These are phyloP conservation scores for Menidia beryllina DNA, from an alignment of 2,113 vertebrate species.

Conservation along the genomic window DNA sequence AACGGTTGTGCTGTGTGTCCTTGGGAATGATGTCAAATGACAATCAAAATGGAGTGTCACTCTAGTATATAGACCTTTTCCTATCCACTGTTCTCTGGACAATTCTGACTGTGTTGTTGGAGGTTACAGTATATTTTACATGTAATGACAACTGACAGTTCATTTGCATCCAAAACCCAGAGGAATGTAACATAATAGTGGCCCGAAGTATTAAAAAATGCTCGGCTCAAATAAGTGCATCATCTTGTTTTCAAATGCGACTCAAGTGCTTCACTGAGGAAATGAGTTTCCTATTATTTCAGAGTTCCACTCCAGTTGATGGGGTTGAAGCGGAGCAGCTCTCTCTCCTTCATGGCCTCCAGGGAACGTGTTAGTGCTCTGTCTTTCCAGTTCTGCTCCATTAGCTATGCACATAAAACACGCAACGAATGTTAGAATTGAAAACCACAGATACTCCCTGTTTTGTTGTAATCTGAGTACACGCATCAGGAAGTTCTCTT, in stretches of 20 bases:
- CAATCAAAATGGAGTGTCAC: no score
- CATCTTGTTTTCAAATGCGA: not conserved
- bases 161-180: no score
- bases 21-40: no score
- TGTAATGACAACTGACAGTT: no score
- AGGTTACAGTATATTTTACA: no score
- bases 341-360: slow-evolving; percentile 74
- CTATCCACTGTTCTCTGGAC: not conserved
- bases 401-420: slow-evolving; percentile 70
- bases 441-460: slow-evolving; percentile 19
- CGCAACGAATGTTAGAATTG: not conserved
- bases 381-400: slow-evolving; percentile 80
- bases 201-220: no score
- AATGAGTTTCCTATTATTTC: slow-evolving; percentile 59
- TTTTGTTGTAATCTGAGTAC: slow-evolving; percentile 40
- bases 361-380: slow-evolving; percentile 74
- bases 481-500: slow-evolving; percentile 14
- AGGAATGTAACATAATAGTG: no score
- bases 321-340: slow-evolving; percentile 78
- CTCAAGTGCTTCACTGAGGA: not conserved
- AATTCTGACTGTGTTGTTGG: not conserved
- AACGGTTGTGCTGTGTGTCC: no score
- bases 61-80: no score
- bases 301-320: slow-evolving; percentile 83
- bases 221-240: not conserved